Conservation (phyloP, 2,888 invertebrate species). For the Antheraea assamensis region DNA sequence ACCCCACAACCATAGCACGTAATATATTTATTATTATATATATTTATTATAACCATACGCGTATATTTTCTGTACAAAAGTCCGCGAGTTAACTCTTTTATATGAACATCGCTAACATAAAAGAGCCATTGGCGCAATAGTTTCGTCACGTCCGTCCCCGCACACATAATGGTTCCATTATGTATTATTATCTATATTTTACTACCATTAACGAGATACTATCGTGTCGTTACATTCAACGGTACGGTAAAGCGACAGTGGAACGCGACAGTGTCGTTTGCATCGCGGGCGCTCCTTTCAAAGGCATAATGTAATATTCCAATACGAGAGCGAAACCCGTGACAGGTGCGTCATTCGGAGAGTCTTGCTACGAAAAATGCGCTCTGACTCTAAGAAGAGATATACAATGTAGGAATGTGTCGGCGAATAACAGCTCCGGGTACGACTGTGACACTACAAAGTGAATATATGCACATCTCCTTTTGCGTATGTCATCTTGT, state of each 20-base stretch:
- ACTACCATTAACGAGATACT: slow-evolving; percentile 37
- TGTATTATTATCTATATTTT: slow-evolving; percentile 42
- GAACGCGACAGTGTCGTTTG: slow-evolving; percentile 29
- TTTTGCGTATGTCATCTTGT: neutral
- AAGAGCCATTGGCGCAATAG: slow-evolving; percentile 29
- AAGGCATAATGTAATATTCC: slow-evolving; percentile 73
- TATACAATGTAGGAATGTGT: slow-evolving; percentile 73
- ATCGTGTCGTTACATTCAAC: slow-evolving; percentile 41
- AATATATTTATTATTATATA: neutral
- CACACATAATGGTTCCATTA: slow-evolving; percentile 37
- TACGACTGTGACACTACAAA: slow-evolving; percentile 18
- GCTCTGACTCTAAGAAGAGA: slow-evolving; percentile 55
- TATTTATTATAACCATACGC: slow-evolving; percentile 10
- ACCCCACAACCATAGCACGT: neutral
- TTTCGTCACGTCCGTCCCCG: slow-evolving; percentile 30
- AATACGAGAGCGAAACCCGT: slow-evolving; percentile 55
- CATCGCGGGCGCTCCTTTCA: slow-evolving; percentile 47
- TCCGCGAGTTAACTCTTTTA: slow-evolving; percentile 10
- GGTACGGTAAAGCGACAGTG: slow-evolving; percentile 43
- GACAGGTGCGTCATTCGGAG: slow-evolving; percentile 69
- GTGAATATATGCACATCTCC: slow-evolving; percentile 6
- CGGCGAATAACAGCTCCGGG: slow-evolving; percentile 43
- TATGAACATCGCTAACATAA: slow-evolving; percentile 6
- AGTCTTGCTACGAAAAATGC: slow-evolving; percentile 74
- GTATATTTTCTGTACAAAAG: neutral